Percentiles rank a stretch among this genome's conserved stretches.
Conservation (phyloP, 2,888 invertebrate species). For the Lordiphosa fenestrarum region DNA sequence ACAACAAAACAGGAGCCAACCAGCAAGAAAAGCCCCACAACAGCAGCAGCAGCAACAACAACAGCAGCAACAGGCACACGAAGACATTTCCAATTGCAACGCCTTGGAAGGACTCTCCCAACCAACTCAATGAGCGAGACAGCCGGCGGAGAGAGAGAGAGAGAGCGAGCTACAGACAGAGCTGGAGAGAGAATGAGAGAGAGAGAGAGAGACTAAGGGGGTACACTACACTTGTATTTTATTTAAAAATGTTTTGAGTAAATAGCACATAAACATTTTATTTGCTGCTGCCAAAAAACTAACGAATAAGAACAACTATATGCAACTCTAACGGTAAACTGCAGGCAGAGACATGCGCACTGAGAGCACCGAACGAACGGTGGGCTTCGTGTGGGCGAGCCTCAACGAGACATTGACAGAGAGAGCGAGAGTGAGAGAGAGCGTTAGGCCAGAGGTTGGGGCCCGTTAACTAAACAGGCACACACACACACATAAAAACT, state of each 20-base stretch:
- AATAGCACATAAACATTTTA: constrained; percentile 75
- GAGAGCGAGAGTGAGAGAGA: constrained; percentile 34
- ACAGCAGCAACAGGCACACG: constrained; percentile 42
- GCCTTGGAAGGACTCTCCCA: constrained; percentile 51
- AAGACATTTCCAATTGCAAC: constrained; percentile 71
- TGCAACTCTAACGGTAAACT: constrained; percentile 48
- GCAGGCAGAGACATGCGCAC: constrained; percentile 60
- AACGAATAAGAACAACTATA: constrained; percentile 41
- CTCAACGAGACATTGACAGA: no score
- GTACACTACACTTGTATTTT: constrained; percentile 60
- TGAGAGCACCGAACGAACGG: background rate
- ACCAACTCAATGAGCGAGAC: constrained; percentile 38
- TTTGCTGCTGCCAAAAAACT: constrained; percentile 64
- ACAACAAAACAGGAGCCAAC: constrained; percentile 72
- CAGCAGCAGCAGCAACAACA: constrained; percentile 39
- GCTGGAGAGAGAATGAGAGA: constrained; percentile 7
- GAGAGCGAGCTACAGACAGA: constrained; percentile 15
- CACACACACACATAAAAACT: constrained; percentile 74
- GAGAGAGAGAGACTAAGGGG: constrained; percentile 8
- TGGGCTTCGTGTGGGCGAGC: constrained; percentile 8
- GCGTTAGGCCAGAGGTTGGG: constrained; percentile 43
- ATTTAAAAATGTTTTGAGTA: constrained; percentile 74
- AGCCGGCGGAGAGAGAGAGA: constrained; percentile 10
- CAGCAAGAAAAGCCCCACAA: constrained; percentile 61
- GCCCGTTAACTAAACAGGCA: constrained; percentile 72